Base-by-base conservation (phyloP, 1,140 invertebrate species). In the Ridgeia piscesae region DNA sequence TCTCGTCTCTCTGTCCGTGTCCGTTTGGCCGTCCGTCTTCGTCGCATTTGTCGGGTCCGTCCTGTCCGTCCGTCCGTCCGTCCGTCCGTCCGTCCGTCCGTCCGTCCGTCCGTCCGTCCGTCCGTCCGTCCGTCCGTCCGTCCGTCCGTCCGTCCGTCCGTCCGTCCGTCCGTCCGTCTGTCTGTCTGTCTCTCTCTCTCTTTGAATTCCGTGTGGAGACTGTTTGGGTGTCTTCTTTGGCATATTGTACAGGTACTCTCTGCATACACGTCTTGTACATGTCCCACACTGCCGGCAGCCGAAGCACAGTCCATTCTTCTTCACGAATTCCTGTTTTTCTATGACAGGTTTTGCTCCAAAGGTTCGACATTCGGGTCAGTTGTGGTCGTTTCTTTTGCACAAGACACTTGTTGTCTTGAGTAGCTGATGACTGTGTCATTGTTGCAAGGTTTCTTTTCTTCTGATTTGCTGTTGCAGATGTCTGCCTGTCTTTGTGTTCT, bases 261-360 rank as follows among this genome's bases (percentile, higher is more conserved):
- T 35, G 33, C 6, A 14, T 48, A 34, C 91, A 50, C 21, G 31
- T 34, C 34, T 92, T 92, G 21, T 77, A 89, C 34, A 89, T n/a
- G 88, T 92, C 27, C 92, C 92, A 21, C 27, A 17, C 34, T 35
- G 33, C 50, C 91, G 33, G 48, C 92, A 92, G 33, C 89, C 34
- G 90, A 92, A 92, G 91, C 92, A 92, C n/a, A 92, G 92, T 91
- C 88, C 88, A 27, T 92, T 89, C 42, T 92, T 35, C 34, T n/a
- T n/a, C 35, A 92, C 89, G 77, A 91, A 92, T 58, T n/a, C n/a
- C 48, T 34, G 6, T 48, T 89, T 34, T 92, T 92, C 92, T 34
- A 8, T 11, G 14, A 34, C 1, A 88, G 58, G 33, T 88, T 92
- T 92, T 11, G 14, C 92, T 35, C 31, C 34, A 34, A 88, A 88